phyloP scores from a whole-genome alignment of 2,888 invertebrate genomes.

The Brachylomia viminalis region DNA sequence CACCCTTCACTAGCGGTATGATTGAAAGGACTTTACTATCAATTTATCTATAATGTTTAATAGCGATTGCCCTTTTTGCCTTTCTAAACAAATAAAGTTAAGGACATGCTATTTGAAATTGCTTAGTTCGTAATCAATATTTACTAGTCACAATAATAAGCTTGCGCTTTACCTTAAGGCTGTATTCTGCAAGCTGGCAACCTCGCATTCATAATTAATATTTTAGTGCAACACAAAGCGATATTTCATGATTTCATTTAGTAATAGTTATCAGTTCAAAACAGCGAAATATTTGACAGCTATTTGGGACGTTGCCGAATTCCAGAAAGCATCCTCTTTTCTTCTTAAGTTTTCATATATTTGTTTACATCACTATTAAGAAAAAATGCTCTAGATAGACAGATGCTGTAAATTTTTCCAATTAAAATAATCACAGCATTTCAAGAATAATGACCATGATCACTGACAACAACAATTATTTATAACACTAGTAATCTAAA shows the following conservation, averaged over 20 bases:
- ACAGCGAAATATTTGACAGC: too few relatives aligned
- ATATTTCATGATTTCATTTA: too few relatives aligned
- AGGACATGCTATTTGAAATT: not conserved
- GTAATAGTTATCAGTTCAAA: too few relatives aligned
- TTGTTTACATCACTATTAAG: not conserved
- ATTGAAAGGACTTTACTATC: slow-evolving; percentile 34
- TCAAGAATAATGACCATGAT: not conserved
- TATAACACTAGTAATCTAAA: not conserved
- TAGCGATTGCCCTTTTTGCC: not conserved
- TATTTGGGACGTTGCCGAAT: too few relatives aligned
- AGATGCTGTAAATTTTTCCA: not conserved
- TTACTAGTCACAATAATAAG: not conserved
- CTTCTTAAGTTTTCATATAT: not conserved
- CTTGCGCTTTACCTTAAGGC: too few relatives aligned
- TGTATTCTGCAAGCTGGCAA: too few relatives aligned
- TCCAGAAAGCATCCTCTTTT: too few relatives aligned
- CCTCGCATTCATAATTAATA: too few relatives aligned
- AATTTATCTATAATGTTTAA: not conserved
- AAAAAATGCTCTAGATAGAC: not conserved
- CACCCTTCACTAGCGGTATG: slow-evolving; percentile 51
- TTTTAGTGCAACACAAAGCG: too few relatives aligned
- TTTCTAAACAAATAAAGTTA: slow-evolving; percentile 2
- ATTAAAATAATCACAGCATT: not conserved
- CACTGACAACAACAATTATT: not conserved
- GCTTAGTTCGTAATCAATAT: not conserved